Base-by-base conservation (phyloP, 2,888 invertebrate genomes). In the Drosophila percnosoma region DNA sequence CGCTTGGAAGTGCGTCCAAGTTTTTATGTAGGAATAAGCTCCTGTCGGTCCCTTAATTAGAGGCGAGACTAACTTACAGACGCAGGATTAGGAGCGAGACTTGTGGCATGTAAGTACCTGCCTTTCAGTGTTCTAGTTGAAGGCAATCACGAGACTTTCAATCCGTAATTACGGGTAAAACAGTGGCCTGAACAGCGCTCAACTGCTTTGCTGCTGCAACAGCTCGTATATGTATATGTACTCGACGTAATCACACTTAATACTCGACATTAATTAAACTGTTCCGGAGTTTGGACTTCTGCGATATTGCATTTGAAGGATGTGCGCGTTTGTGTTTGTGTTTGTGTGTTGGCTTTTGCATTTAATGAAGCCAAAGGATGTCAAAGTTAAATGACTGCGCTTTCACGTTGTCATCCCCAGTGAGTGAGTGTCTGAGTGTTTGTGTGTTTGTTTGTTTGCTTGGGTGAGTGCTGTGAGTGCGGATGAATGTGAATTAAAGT, bases 181-280 rank as follows among this genome's bases (percentile, higher is more conserved):
- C 51, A 63, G 75, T 70, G 49, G 66, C 45, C 42, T 33, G 51
- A 77, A 31, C 59, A 40, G 63, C 11, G 18, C 42, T 58, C 27
- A 45, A 34, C 45, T 45, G 45, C 36, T 33, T 5, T 8, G 29
- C 45, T 29, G n/a, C 24, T 21, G 13, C n/a, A n/a, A 7, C 49
- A 54, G 52, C 58, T 49, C 38, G 6, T 31, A 3, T 29, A 49
- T 45, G 2, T 24, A 24, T 45, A 4, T 63, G 49, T 63, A 54
- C 66, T 69, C 48, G 61, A 27, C 58, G 60, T 74, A 79, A 79
- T 82, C 82, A 53, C 59, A 67, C 54, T 61, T 82, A 82, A 84
- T 74, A 58, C 77, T 59, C 49, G 51, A 54, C 80, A 82, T 77
- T 77, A 82, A 84, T 84, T 80, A 75, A 82, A 73, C 66, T 61